These are phyloP conservation scores for Pentalonia nigronervosa DNA, from an alignment of 1,140 invertebrate genomes.

Conservation along the genomic window DNA sequence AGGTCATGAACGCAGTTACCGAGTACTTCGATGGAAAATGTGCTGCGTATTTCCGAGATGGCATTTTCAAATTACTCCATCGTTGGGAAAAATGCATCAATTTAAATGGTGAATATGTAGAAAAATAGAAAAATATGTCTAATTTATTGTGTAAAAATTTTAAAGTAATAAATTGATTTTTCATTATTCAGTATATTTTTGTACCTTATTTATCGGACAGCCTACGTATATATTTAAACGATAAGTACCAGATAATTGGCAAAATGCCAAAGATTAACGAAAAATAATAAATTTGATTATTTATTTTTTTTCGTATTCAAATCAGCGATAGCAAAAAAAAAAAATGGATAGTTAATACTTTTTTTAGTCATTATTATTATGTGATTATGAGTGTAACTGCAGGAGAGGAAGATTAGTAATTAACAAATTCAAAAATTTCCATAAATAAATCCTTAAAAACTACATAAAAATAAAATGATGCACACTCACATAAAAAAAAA, in stretches of 20 bases:
- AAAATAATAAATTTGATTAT: slow-evolving; percentile 5
- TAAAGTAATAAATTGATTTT: too few relatives aligned
- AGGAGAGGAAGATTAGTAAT: not conserved
- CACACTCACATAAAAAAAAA: not conserved
- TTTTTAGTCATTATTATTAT: not conserved
- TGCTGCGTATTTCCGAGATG: too few relatives aligned
- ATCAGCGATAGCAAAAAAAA: not conserved
- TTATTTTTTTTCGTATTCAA: not conserved
- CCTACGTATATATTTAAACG: not conserved
- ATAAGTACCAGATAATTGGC: not conserved
- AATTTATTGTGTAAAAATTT: too few relatives aligned
- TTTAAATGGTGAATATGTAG: too few relatives aligned
- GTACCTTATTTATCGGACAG: too few relatives aligned
- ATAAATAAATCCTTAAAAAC: slow-evolving; percentile 13
- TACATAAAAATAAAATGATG: slow-evolving; percentile 1
- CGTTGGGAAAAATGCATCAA: too few relatives aligned
- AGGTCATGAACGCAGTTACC: too few relatives aligned
- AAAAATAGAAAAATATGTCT: too few relatives aligned
- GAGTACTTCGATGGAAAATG: too few relatives aligned
- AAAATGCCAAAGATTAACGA: not conserved
- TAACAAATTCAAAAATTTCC: not conserved
- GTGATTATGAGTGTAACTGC: not conserved
- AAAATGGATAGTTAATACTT: not conserved
- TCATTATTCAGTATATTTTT: too few relatives aligned
- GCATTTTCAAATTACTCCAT: too few relatives aligned